Evolutionary conservation across 2,113 vertebrate genomes (phyloP).

Genomic region (Mesitornis unicolor): DNA sequence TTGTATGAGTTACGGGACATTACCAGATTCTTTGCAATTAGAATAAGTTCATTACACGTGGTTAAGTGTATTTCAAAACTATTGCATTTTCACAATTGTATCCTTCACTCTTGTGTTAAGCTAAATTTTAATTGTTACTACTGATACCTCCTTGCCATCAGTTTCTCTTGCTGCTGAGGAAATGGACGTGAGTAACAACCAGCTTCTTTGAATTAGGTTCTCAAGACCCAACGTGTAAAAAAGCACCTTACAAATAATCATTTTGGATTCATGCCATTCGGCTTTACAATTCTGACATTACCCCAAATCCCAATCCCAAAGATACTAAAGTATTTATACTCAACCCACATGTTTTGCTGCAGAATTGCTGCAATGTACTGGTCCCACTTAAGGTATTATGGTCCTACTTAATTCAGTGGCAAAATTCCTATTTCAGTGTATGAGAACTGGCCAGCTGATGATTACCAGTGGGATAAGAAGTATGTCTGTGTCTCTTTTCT

Average conservation of each 20-base stretch:
- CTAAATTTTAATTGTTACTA: neutral
- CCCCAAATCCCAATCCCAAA: neutral
- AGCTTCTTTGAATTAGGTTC: neutral
- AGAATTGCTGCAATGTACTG: neutral
- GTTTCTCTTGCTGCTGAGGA: neutral
- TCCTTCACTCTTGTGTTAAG: neutral
- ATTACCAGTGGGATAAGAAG: neutral
- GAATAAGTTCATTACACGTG: neutral
- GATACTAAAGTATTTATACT: neutral
- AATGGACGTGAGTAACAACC: neutral
- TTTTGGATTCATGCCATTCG: neutral
- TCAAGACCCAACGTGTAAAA: neutral
- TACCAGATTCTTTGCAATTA: neutral
- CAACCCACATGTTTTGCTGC: neutral
- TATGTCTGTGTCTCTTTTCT: constrained; percentile 8
- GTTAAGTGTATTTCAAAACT: neutral
- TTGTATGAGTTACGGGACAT: neutral
- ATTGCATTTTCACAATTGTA: neutral
- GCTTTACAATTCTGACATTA: neutral
- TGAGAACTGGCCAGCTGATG: neutral
- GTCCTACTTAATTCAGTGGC: neutral
- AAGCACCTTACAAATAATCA: neutral
- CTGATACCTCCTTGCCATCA: neutral
- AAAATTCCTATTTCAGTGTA: neutral
- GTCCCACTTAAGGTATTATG: neutral